These are phyloP conservation scores for Alloscopus bannaensis DNA, from an alignment of 2,888 invertebrate genomes.

Conservation along the genomic window DNA sequence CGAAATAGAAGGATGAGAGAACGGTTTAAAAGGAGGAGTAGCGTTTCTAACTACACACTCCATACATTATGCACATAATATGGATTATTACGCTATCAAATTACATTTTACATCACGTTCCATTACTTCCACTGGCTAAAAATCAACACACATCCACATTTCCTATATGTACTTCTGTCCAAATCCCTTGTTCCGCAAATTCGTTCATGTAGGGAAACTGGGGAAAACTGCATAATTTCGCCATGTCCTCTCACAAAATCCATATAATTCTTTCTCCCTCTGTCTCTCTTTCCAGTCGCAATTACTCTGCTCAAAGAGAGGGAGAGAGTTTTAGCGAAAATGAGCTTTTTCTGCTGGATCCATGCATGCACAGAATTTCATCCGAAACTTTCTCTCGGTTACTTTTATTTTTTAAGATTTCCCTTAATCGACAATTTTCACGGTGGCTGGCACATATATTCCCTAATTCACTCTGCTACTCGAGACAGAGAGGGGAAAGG, in stretches of 20 bases:
- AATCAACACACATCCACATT: not conserved
- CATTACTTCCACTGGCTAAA: conserved; percentile 3
- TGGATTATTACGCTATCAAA: conserved; percentile 3
- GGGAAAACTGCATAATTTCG: not conserved
- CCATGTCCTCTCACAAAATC: not conserved
- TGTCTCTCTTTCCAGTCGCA: not conserved
- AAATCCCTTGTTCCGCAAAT: too few relatives aligned
- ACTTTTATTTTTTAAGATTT: not conserved
- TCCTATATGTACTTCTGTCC: too few relatives aligned
- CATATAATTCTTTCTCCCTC: not conserved
- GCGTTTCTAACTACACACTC: too few relatives aligned
- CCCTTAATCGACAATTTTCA: not conserved
- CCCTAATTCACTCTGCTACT: not conserved
- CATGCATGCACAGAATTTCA: too few relatives aligned
- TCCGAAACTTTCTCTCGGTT: too few relatives aligned
- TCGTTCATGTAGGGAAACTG: not conserved
- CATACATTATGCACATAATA: not conserved
- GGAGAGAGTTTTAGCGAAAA: too few relatives aligned
- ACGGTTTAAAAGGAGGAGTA: too few relatives aligned
- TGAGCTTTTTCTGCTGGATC: too few relatives aligned
- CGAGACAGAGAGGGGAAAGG: not conserved
- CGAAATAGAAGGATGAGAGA: too few relatives aligned
- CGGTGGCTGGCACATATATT: not conserved
- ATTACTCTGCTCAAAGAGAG: too few relatives aligned
- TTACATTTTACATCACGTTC: conserved; percentile 8